Evolutionary conservation across 2,797 vertebrate genomes (phyloP).

Genomic region (Enteromius argenteus): DNA sequence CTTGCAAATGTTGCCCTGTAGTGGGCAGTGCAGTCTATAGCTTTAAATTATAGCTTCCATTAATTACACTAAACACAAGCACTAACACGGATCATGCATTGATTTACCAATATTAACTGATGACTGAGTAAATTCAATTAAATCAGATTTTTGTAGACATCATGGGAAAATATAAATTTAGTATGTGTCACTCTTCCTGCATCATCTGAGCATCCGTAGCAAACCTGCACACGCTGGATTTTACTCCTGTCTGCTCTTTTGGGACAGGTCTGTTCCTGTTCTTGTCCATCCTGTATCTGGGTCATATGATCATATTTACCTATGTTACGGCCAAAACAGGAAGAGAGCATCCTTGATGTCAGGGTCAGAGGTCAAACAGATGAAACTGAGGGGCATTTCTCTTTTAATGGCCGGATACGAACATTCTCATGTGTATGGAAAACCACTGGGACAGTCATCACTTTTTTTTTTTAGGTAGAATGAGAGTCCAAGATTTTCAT

Average conservation of each 20-base stretch:
- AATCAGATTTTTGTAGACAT: not conserved
- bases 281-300: conserved; percentile 35
- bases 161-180: conserved; percentile 9
- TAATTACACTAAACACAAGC: not conserved
- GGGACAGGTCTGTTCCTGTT: conserved; percentile 23
- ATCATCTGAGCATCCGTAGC: conserved; percentile 1
- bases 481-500: not conserved
- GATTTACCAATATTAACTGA: not conserved
- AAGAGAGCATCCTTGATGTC: conserved; percentile 51
- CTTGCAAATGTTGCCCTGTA: conserved; percentile 37
- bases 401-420: conserved; percentile 42
- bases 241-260: not conserved
- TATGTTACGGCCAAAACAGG: conserved; percentile 57
- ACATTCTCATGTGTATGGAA: conserved; percentile 48
- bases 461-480: conserved; percentile 11
- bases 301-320: conserved; percentile 42
- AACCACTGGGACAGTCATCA: conserved; percentile 38
- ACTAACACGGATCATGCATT: not conserved
- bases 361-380: conserved; percentile 50
- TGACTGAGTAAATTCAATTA: not conserved
- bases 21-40: conserved; percentile 55
- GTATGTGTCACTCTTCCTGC: conserved; percentile 2
- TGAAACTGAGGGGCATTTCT: conserved; percentile 49
- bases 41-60: conserved; percentile 6
- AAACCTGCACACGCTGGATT: conserved; percentile 31